Evolutionary conservation across 2,888 invertebrate genomes (phyloP), one percentile per base, ranked within the genome.

Genomic region (Rhagophthalmus giganteus): DNA sequence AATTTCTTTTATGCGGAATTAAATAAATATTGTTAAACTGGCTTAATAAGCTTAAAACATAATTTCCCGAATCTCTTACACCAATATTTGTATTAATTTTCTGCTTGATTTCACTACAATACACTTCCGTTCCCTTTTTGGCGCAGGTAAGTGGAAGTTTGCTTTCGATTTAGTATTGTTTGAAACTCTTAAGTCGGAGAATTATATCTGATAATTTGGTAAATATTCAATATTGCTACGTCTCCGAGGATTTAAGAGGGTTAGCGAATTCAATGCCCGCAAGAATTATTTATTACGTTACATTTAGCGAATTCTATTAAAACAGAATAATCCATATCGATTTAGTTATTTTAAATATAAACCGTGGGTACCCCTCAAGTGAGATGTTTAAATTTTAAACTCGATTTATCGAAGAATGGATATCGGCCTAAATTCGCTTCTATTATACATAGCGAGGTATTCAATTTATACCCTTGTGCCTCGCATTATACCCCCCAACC

Each of bases 391-490:
- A 59, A 55, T 57, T 59, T 59, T 59, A 59, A 59, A 57, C 55
- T 54, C 54, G 53, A 55, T 55, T 59, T 59, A 59, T 59, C 59
- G 59, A 59, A 59, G 57, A 59, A 57, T 57, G 55, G 44, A 48
- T 58, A 58, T 49, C 46, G 54, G 42, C 54, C 45, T 37, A 45
- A 57, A 57, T 50, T 47, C 47, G 45, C 54, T 56, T 48, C 52
- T 52, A 52, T 52, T 52, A 52, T 52, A 52, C 52, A 52, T 46
- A 49, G 51, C 55, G 56, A 59, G 48, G 57, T 59, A 57, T 59
- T 59, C 59, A 59, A 59, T 59, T 59, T 57, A 50, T 55, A 38
- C 54, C 56, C 51, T 38, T 52, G 51, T 45, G 50, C 49, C 32
- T 41, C 35, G 25, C 38, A 49, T 40, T 52, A 53, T 49, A 35